Evolutionary conservation across 2,797 vertebrate genomes (phyloP).

Genomic region (Sus cebifrons): DNA sequence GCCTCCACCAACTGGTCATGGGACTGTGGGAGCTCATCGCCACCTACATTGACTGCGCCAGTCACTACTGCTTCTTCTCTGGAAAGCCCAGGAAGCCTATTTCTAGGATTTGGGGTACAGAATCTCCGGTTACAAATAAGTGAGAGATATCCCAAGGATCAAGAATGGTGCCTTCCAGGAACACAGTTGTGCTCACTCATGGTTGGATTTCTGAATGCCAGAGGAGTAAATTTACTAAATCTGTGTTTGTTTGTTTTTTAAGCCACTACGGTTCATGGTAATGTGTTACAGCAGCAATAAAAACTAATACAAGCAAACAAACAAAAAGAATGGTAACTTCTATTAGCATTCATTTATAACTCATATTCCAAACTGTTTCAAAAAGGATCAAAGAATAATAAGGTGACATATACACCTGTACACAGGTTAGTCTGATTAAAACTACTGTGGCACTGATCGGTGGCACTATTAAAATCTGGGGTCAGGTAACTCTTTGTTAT

Average conservation of each 20-base stretch:
- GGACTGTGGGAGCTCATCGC: conserved; percentile 75
- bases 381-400: conserved; percentile 24
- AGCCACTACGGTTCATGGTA: no score
- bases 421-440: background rate
- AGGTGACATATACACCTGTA: background rate
- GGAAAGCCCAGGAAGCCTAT: background rate
- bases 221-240: no score
- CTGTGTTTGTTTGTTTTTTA: no score
- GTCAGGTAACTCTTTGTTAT: background rate
- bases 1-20: conserved; percentile 66
- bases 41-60: conserved; percentile 53
- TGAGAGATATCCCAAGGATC: background rate
- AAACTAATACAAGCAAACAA: no score
- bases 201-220: no score
- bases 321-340: background rate
- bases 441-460: background rate
- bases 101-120: background rate
- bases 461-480: background rate
- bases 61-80: background rate
- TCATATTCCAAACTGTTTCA: conserved; percentile 1
- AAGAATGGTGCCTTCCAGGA: background rate
- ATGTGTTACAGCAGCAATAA: no score
- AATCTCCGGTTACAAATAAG: background rate
- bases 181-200: no score
- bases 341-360: background rate